A percentile compares a stretch with the other conserved stretches of the same genome.
phyloP scores from a whole-genome alignment of 2,888 invertebrate genomes.

The Leptopilina syphax region DNA sequence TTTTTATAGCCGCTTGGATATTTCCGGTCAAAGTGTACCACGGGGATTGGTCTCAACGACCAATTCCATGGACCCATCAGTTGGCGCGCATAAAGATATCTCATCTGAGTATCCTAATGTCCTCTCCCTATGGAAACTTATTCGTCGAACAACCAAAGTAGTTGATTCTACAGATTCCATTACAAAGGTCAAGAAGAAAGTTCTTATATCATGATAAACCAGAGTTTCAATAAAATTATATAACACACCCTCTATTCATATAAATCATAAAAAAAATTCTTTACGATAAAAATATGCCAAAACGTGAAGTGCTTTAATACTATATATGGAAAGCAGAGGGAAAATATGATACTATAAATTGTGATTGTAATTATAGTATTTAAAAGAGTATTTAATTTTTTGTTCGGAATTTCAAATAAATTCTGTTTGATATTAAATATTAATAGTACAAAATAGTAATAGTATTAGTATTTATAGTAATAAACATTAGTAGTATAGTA shows the following conservation, averaged over 20 bases:
- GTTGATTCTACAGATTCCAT: conserved; percentile 49
- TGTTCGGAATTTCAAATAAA: too few relatives aligned
- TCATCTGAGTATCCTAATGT: conserved; percentile 69
- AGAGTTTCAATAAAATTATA: conserved; percentile 21
- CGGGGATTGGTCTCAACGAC: conserved; percentile 65
- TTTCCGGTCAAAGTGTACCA: conserved; percentile 73
- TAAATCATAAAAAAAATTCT: too few relatives aligned
- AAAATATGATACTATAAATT: too few relatives aligned
- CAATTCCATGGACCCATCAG: conserved; percentile 63
- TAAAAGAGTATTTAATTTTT: too few relatives aligned
- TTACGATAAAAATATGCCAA: too few relatives aligned
- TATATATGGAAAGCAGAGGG: too few relatives aligned
- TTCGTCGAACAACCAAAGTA: conserved; percentile 54
- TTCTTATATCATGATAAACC: background rate
- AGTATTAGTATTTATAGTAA: too few relatives aligned
- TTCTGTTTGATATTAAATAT: too few relatives aligned
- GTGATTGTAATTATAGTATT: too few relatives aligned
- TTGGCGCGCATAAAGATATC: conserved; percentile 68
- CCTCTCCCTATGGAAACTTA: conserved; percentile 58
- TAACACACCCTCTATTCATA: background rate
- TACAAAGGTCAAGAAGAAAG: conserved; percentile 21
- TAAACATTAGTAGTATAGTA: too few relatives aligned
- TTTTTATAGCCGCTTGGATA: conserved; percentile 66
- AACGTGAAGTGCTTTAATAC: too few relatives aligned
- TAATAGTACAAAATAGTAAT: too few relatives aligned